phyloP scores from a whole-genome alignment of 2,113 vertebrate genomes.

The Corythoichthys haematopterus region DNA sequence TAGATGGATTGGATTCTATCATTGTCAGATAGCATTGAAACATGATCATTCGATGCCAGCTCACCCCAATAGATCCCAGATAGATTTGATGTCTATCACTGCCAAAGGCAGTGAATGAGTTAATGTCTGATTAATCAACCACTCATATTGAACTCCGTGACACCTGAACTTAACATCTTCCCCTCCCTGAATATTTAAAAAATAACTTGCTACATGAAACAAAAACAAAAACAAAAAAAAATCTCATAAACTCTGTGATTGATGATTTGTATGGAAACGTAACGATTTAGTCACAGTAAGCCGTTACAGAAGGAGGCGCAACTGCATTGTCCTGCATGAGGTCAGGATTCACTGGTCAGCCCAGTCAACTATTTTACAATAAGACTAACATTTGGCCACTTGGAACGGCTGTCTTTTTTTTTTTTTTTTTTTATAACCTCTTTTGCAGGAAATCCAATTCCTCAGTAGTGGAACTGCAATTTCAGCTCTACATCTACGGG shows the following conservation, averaged over 20 bases:
- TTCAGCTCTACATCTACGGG: conserved; percentile 63
- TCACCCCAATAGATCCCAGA: too few species aligned
- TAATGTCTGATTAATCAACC: conserved; percentile 14
- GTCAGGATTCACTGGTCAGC: conserved; percentile 2
- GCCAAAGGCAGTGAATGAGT: too few species aligned
- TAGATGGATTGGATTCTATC: too few species aligned
- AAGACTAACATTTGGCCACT: conserved; percentile 20
- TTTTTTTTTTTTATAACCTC: conserved; percentile 21
- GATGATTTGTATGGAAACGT: conserved; percentile 22
- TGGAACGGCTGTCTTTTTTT: conserved; percentile 36
- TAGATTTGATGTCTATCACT: too few species aligned
- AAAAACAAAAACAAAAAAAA: conserved; percentile 1
- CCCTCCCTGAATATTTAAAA: neutral
- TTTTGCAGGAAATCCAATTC: conserved; percentile 45
- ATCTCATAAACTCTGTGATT: conserved; percentile 11
- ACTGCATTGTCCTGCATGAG: conserved; percentile 8
- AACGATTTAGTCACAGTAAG: conserved; percentile 19
- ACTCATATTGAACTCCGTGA: conserved; percentile 1
- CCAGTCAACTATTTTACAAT: conserved; percentile 5
- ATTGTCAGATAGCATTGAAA: too few species aligned
- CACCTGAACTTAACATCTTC: neutral
- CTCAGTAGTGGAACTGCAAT: conserved; percentile 54
- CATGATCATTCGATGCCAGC: too few species aligned
- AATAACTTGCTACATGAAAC: conserved; percentile 17
- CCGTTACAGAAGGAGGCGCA: conserved; percentile 33